These are phyloP conservation scores for Eupeodes luniger DNA, from an alignment of 2,888 invertebrate genomes.

Conservation along the genomic window DNA sequence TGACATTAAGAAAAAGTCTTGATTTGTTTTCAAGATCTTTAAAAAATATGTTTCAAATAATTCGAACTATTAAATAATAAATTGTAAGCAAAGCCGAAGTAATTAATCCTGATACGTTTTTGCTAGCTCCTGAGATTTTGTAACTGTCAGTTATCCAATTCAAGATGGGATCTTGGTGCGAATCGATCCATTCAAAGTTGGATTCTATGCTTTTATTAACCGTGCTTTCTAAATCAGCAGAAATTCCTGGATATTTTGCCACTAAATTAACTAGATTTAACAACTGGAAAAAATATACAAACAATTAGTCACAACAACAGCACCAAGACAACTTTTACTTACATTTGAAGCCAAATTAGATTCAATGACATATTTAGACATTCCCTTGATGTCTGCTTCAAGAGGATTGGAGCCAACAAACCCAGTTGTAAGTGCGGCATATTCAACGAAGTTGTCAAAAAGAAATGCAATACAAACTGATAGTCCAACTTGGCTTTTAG, in stretches of 20 bases:
- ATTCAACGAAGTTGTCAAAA: conserved; percentile 81
- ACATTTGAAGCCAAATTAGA: conserved; percentile 79
- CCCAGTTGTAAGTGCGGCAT: conserved; percentile 78
- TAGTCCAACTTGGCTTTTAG: conserved; percentile 83
- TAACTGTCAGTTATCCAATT: conserved; percentile 77
- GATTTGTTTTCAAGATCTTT: too few species aligned
- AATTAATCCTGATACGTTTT: conserved; percentile 6
- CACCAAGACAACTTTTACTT: not conserved
- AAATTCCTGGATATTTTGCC: conserved; percentile 76
- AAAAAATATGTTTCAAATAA: too few species aligned
- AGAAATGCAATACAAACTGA: conserved; percentile 85
- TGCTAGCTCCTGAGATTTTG: conserved; percentile 40
- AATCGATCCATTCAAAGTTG: conserved; percentile 79
- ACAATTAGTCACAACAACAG: not conserved
- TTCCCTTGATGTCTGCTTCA: conserved; percentile 78
- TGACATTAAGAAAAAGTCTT: too few species aligned
- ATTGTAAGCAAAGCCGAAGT: conserved; percentile 10
- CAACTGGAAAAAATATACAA: conserved; percentile 70
- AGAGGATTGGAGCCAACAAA: conserved; percentile 80
- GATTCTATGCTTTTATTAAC: conserved; percentile 77
- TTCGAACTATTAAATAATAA: conserved; percentile 32
- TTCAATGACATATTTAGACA: conserved; percentile 80
- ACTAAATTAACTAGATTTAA: conserved; percentile 78
- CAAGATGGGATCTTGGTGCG: conserved; percentile 79
- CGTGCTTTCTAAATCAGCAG: conserved; percentile 72